Base-by-base conservation (phyloP, 2,113 vertebrate genomes). In the Chinchilla lanigera region DNA sequence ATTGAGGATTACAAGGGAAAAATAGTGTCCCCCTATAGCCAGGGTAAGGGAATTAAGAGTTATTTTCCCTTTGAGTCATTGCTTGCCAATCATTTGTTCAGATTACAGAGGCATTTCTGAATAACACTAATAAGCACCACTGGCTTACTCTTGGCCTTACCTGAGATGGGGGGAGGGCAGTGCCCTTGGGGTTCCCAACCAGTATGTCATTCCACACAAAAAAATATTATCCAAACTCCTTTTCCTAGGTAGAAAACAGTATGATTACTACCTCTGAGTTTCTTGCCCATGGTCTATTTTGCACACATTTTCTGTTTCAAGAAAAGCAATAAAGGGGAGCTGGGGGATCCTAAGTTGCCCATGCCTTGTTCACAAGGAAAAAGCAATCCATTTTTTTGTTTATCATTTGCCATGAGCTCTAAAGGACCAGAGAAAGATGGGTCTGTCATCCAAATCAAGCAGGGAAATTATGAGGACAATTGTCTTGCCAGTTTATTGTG, bases 61-160 rank as follows among this genome's bases (percentile, higher is more conserved):
- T 69, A 50, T 41, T 54, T n/a, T 16, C 96, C 77, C 97, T 98
- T 98, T 98, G 98, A 98, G 81, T 97, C 97, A 98, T 98, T 95
- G 98, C 95, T 98, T 97, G 97, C 96, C 84, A 98, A 98, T 98
- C 97, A 96, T 96, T 97, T 98, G 97, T 98, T 97, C 98, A 97
- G 98, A 98, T 98, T 97, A 96, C 97, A 98, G 98, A 98, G 98
- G 98, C 98, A 99, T 98, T 98, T 98, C 98, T 98, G 98, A 98
- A 98, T 98, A 98, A 98, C 98, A 98, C 98, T 98, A 97, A 98
- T 97, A 98, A 91, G 77, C 97, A 93, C 0, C 87, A 60, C 13
- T 89, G 0, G 87, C 97, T 97, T 97, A 97, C 89, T 88, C 65
- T 95, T 83, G 95, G 96, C 81, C 93, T 77, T 56, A 97, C 89